Percentiles rank a stretch among this genome's conserved stretches.
Conservation (phyloP, 1,140 invertebrate genomes). For the Paracyclopina nana region DNA sequence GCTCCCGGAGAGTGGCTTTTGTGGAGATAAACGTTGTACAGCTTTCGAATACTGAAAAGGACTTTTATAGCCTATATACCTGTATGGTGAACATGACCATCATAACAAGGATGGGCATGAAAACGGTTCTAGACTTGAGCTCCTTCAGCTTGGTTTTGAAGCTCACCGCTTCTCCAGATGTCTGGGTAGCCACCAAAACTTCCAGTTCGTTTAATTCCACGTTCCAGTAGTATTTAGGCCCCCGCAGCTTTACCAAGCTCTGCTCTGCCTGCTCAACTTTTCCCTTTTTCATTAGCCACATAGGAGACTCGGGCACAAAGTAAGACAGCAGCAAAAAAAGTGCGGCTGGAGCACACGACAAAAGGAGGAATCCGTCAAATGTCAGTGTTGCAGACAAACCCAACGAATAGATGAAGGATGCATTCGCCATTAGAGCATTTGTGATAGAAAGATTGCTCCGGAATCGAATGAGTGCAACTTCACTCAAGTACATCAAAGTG, state of each 20-base stretch:
- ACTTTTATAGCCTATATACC: slow-evolving; percentile 19
- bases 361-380: slow-evolving; percentile 15
- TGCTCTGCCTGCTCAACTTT: slow-evolving; percentile 38
- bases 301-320: slow-evolving; percentile 43
- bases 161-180: slow-evolving; percentile 19
- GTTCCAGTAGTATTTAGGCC: slow-evolving; percentile 28
- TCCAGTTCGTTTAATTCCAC: slow-evolving; percentile 34
- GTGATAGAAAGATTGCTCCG: background rate
- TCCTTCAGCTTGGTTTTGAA: background rate
- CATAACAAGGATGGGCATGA: slow-evolving; percentile 44
- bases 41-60: background rate
- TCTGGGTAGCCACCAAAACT: no score
- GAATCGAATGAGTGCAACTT: background rate
- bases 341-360: slow-evolving; percentile 36
- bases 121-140: slow-evolving; percentile 31
- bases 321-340: slow-evolving; percentile 32
- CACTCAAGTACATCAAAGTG: background rate
- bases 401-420: background rate
- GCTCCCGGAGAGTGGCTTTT: background rate
- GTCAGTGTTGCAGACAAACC: background rate
- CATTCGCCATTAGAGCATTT: background rate
- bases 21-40: background rate
- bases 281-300: slow-evolving; percentile 41
- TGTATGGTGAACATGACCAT: slow-evolving; percentile 45
- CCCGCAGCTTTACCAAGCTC: slow-evolving; percentile 42